Base-by-base conservation (phyloP, 2,113 vertebrate genomes). In the Vidua macroura region DNA sequence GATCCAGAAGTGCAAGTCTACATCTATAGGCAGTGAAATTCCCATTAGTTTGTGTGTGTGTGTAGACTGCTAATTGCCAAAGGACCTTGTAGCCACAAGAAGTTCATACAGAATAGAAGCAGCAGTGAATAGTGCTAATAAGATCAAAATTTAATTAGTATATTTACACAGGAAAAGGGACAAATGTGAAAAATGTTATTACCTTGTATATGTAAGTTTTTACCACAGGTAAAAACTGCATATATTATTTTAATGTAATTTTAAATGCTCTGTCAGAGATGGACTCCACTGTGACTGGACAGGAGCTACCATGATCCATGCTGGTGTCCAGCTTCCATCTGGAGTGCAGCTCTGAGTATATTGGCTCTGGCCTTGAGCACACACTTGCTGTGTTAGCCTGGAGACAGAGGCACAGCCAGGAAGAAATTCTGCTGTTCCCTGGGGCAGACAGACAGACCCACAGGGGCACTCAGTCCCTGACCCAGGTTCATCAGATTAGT, bases 1-100 rank as follows among this genome's bases (percentile, higher is more conserved):
- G 33, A 56, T 60, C 25, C 39, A 60, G 35, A 48, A 60, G 11
- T 56, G 25, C 23, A 64, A 55, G 8, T n/a, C 64, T 23, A 27
- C 1, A 0, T 28, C 6, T 51, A 2, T 5, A 53, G 18, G 22
- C 2, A 1, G 15, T n/a, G 8, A 83, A 41, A 4, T 25, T 77
- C 25, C 18, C 18, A 11, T 19, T 31, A 37, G 5, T 7, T 73
- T 46, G 6, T 52, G 8, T 52, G 8, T 51, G 13, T 51, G 7
- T 10, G 12, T 20, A 28, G 20, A 35, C 12, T 22, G 25, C 10
- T 37, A 28, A 55, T 18, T 51, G 44, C 49, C 72, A 35, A 51
- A 72, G 43, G 52, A 67, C 16, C 5, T 62, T n/a, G 8, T 10
- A 52, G 41, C 23, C 5, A 2, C 30, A 43, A 39, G 19, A 25